These are phyloP conservation scores for Anthonomus grandis DNA, from an alignment of 1,140 invertebrate genomes.

Conservation along the genomic window DNA sequence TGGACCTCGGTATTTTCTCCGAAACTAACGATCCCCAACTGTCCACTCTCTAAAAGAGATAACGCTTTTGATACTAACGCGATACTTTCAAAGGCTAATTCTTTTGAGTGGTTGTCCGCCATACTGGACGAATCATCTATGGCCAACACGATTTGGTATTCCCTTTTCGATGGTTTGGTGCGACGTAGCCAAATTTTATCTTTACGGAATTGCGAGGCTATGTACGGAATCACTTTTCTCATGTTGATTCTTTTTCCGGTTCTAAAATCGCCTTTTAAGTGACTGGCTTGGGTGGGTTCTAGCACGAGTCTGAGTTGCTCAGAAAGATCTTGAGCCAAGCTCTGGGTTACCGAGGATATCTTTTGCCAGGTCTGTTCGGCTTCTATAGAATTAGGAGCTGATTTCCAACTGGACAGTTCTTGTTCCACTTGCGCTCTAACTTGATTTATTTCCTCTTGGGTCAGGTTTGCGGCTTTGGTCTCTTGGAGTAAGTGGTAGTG, in stretches of 20 bases:
- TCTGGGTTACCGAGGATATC: constrained; percentile 59
- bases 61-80: constrained; percentile 88
- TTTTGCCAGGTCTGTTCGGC: constrained; percentile 56
- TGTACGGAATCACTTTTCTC: constrained; percentile 96
- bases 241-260: constrained; percentile 98
- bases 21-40: constrained; percentile 88
- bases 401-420: constrained; percentile 55
- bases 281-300: constrained; percentile 90
- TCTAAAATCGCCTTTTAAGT: constrained; percentile 88
- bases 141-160: constrained; percentile 96
- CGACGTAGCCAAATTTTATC: constrained; percentile 98
- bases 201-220: constrained; percentile 97
- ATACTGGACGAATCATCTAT: constrained; percentile 96
- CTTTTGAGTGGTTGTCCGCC: constrained; percentile 85
- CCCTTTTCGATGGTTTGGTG: constrained; percentile 91
- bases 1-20: constrained; percentile 82
- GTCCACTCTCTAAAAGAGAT: constrained; percentile 88
- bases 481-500: constrained; percentile 35
- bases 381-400: constrained; percentile 51
- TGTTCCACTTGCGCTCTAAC: constrained; percentile 53
- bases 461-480: constrained; percentile 24
- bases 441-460: constrained; percentile 38
- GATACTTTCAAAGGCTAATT: constrained; percentile 91
- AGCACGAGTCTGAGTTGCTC: constrained; percentile 91
- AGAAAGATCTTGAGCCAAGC: constrained; percentile 82